Evolutionary conservation across 2,888 invertebrate genomes (phyloP).

Genomic region (Ophion slaviceki): DNA sequence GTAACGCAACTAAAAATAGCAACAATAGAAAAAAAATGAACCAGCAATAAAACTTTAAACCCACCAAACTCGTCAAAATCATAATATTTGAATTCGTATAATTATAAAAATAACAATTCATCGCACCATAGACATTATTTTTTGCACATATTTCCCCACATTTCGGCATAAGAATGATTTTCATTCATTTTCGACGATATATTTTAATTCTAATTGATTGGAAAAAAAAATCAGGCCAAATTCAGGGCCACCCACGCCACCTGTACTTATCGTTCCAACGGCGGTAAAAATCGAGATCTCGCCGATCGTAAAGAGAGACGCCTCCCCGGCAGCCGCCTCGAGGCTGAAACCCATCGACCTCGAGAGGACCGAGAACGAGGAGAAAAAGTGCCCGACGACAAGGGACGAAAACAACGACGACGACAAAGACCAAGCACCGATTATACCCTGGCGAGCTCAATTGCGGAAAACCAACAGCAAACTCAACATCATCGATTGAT

Average conservation of each 20-base stretch:
- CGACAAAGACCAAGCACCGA: conserved; percentile 87
- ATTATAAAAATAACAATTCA: neutral
- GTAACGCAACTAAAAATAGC: too few relatives aligned
- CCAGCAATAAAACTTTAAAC: neutral
- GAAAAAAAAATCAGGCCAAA: conserved; percentile 61
- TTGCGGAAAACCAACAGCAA: conserved; percentile 95
- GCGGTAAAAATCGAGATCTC: conserved; percentile 70
- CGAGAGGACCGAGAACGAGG: conserved; percentile 72
- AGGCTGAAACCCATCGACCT: conserved; percentile 71
- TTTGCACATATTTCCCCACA: neutral
- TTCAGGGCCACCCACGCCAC: conserved; percentile 51
- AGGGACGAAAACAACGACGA: conserved; percentile 76
- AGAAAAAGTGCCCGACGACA: conserved; percentile 72
- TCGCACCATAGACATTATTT: neutral
- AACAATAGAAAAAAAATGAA: too few relatives aligned
- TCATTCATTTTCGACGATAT: neutral
- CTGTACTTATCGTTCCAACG: conserved; percentile 59
- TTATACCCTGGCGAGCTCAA: conserved; percentile 96
- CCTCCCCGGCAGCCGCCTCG: conserved; percentile 74
- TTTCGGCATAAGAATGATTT: neutral
- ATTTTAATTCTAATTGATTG: neutral
- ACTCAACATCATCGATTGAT: conserved; percentile 90
- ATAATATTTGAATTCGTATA: neutral
- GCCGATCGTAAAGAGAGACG: conserved; percentile 70
- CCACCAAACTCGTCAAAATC: neutral